Conservation (phyloP, 2,888 invertebrate genomes). For the Lochmaea capreae region DNA sequence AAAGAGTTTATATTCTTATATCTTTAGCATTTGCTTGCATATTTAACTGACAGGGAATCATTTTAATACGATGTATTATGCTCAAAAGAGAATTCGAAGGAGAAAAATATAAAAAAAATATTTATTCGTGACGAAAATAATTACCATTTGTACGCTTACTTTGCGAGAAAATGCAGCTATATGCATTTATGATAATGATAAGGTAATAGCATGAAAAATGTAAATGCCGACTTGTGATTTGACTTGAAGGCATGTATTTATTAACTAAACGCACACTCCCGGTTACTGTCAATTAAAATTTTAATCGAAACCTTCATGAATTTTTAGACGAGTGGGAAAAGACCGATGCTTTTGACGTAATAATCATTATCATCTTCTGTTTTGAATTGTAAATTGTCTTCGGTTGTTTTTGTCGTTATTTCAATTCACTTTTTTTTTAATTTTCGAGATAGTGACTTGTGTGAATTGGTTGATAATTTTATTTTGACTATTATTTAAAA, state of each 20-base stretch:
- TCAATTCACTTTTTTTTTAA: too few species aligned
- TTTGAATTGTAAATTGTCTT: too few species aligned
- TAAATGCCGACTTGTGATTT: slow-evolving; percentile 5
- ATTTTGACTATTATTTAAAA: too few species aligned
- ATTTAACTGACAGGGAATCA: neutral
- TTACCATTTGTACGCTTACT: neutral
- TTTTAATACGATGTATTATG: neutral
- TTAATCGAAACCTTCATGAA: neutral
- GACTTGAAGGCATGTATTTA: slow-evolving; percentile 5
- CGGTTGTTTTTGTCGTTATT: too few species aligned
- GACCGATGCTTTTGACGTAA: too few species aligned
- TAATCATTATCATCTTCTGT: too few species aligned
- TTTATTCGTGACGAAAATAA: slow-evolving; percentile 4
- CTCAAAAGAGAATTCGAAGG: neutral
- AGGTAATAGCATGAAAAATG: slow-evolving; percentile 8
- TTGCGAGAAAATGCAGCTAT: neutral
- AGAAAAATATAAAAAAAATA: neutral
- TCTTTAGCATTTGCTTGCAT: neutral
- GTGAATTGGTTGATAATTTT: too few species aligned
- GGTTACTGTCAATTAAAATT: neutral
- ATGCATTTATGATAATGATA: slow-evolving; percentile 11
- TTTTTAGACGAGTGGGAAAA: too few species aligned
- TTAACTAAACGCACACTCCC: slow-evolving; percentile 5
- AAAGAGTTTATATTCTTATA: too few species aligned
- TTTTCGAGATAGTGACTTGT: too few species aligned